These are phyloP conservation scores for Ceratitis capitata DNA, from an alignment of 1,140 invertebrate genomes.

Conservation along the genomic window DNA sequence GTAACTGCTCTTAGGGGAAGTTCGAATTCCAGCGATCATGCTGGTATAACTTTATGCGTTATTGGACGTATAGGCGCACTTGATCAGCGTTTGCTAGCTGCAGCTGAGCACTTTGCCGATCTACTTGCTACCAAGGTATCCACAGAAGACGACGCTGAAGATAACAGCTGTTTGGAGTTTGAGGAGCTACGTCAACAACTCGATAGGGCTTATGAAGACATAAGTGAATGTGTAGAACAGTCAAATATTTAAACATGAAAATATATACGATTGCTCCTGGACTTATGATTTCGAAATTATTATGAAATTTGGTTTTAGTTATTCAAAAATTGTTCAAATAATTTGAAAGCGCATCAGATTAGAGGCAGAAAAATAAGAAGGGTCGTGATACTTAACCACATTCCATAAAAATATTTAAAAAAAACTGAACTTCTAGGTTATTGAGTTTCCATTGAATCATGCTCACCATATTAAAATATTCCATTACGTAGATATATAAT, in stretches of 20 bases:
- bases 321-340: no score
- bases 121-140: neutral
- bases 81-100: neutral
- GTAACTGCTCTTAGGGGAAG: neutral
- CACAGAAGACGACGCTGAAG: neutral
- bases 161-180: constrained; percentile 45
- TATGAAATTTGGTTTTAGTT: neutral
- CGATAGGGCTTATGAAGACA: constrained; percentile 43
- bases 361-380: no score
- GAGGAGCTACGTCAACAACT: constrained; percentile 47
- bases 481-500: no score
- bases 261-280: neutral
- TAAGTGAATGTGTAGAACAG: constrained; percentile 32
- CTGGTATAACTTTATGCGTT: neutral
- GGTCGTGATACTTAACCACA: no score
- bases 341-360: no score
- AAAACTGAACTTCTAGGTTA: no score
- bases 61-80: neutral
- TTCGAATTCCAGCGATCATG: neutral
- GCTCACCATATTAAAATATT: no score
- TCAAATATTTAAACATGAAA: constrained; percentile 38
- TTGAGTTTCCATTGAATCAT: no score
- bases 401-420: no score
- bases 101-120: neutral
- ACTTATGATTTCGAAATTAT: neutral